Percentiles rank a stretch among this genome's conserved stretches.
These are phyloP conservation scores for Omphaloscelis lunosa DNA, from an alignment of 2,888 invertebrate genomes.

Conservation along the genomic window DNA sequence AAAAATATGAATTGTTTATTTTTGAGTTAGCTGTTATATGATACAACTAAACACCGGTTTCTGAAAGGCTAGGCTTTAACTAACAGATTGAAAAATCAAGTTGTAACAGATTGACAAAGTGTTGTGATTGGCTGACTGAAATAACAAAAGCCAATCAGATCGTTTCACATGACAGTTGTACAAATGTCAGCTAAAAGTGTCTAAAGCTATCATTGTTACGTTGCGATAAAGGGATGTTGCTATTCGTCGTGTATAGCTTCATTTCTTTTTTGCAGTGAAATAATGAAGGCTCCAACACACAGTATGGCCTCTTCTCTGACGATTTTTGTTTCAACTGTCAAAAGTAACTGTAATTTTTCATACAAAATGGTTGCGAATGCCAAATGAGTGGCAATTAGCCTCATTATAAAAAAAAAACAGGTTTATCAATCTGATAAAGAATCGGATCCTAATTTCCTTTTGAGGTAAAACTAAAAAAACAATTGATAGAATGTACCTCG, in stretches of 20 bases:
- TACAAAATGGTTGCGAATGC: neutral
- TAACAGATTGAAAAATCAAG: neutral
- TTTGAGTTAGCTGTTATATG: constrained; percentile 70
- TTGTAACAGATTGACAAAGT: constrained; percentile 5
- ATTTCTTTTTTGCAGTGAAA: constrained; percentile 13
- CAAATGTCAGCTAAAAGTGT: neutral
- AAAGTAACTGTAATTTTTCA: constrained; percentile 4
- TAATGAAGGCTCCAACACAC: neutral
- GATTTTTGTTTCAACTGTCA: neutral
- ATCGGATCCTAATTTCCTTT: neutral
- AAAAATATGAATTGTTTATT: constrained; percentile 66
- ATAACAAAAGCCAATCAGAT: constrained; percentile 4
- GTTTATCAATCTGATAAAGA: neutral
- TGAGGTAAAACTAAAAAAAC: neutral
- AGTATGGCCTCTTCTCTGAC: neutral
- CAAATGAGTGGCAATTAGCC: constrained; percentile 2
- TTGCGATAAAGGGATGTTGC: constrained; percentile 7
- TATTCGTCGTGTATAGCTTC: constrained; percentile 5
- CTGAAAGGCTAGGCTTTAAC: neutral
- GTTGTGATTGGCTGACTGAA: constrained; percentile 7
- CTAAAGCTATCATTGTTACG: neutral
- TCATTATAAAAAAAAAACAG: neutral
- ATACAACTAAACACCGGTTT: neutral
- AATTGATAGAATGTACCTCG: constrained; percentile 13
- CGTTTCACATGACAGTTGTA: constrained; percentile 5